Evolutionary conservation across 2,888 invertebrate genomes (phyloP), one percentile per base, ranked within the genome.

Genomic region (Spilarctia lutea): DNA sequence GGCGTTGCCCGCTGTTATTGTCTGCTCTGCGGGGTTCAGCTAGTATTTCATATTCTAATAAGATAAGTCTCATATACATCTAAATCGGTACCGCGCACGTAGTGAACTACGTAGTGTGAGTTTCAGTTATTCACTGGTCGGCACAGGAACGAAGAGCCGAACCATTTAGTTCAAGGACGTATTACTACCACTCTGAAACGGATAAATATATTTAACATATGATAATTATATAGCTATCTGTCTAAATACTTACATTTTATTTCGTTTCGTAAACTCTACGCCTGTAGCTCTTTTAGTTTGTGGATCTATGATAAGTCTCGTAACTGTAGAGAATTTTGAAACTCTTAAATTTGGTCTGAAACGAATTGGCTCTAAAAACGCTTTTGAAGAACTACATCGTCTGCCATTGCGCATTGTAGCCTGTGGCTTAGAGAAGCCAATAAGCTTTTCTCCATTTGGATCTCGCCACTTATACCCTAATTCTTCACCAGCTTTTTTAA

Each of bases 381-480:
- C 98, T 90, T 98, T 98, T 3, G 97, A 96, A 0, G 98, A 97
- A 88, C 98, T 98, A 83, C 98, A 98, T 77, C 98, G 95, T 72
- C 97, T 96, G 0, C 98, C 98, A 73, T 96, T 95, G 71, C 97
- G 94, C 89, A 98, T 96, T 39, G 97, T 98, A 0, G 97, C 97
- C 89, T 98, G 98, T 0, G 97, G 97, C 72, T 96, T 96, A 0
- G 97, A 97, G 86, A 98, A 98, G 0, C 98, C 98, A 56, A 97
- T 91, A 4, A 96, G 85, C 6, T 95, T 88, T 82, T 96, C 96
- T 8, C 97, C 97, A 89, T 98, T 98, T 0, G 97, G 97, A 90
- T 98, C 98, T 71, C 96, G 96, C 87, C 97, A 96, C 78, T 96
- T 91, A 85, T 97, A 98, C 0, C 98, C 98, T 48, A 98, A 88